phyloP scores from a whole-genome alignment of 2,888 invertebrate genomes.

The Oligia fasciuncula region DNA sequence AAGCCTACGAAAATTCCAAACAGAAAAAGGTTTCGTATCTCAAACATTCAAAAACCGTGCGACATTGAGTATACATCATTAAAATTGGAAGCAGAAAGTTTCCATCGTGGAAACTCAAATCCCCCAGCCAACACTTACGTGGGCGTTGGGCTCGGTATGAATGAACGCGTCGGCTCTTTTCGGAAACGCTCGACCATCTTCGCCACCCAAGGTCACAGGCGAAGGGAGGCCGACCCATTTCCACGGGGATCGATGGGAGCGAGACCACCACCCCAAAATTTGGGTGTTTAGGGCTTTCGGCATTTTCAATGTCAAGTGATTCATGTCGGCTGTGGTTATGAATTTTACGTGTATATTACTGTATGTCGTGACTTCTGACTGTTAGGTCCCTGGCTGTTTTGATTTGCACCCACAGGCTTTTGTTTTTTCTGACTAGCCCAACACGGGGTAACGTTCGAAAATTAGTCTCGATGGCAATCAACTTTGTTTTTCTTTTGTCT shows the following conservation, averaged over 20 bases:
- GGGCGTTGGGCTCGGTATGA: conserved; percentile 78
- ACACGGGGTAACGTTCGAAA: conserved; percentile 24
- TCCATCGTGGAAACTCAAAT: conserved; percentile 67
- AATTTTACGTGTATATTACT: conserved; percentile 79
- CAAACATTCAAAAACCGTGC: conserved; percentile 60
- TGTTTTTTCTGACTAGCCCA: conserved; percentile 29
- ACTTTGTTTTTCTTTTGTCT: conserved; percentile 44
- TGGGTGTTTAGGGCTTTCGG: conserved; percentile 77
- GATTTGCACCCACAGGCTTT: conserved; percentile 60
- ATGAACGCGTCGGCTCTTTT: conserved; percentile 82
- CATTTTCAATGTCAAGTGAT: conserved; percentile 89
- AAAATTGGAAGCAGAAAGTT: conserved; percentile 66
- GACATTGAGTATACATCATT: conserved; percentile 71
- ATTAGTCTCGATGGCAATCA: conserved; percentile 46
- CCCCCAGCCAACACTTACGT: conserved; percentile 68
- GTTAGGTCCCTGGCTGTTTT: conserved; percentile 69
- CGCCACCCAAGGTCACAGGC: conserved; percentile 82
- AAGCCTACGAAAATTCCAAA: not conserved
- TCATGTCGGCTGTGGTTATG: conserved; percentile 76
- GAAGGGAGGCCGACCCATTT: conserved; percentile 82
- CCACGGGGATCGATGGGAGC: conserved; percentile 88
- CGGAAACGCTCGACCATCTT: conserved; percentile 80
- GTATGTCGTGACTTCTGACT: conserved; percentile 80
- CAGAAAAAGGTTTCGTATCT: conserved; percentile 14
- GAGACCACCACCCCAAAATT: conserved; percentile 78